Base-by-base conservation (phyloP, 1,140 invertebrate genomes). In the Ceratina australensis region DNA sequence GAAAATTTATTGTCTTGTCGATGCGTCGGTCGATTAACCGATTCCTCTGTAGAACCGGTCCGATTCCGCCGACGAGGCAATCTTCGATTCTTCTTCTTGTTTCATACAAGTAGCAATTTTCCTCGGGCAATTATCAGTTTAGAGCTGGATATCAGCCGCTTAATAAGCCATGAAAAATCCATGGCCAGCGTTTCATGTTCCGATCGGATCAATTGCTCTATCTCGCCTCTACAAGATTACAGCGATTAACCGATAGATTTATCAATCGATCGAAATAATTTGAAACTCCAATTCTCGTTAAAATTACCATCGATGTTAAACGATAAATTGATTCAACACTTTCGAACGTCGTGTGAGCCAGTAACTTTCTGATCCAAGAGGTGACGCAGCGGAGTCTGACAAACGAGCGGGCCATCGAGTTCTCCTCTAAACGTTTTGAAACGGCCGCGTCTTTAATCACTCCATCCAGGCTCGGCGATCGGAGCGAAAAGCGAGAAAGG, bases 1-100 rank as follows among this genome's bases (percentile, higher is more conserved):
- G 72, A 72, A 72, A 83, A 83, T 72, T 76, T 82, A 83, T 82
- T 77, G 81, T 69, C 67, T 60, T 56, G 72, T 71, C 73, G 72
- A 73, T 52, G 1, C 56, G 18, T 8, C 69, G 42, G 61, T 57
- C 52, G 73, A 86, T 86, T 78, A 72, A 74, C 66, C 63, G 66
- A 80, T 66, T 71, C 78, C 66, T 54, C 18, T 12, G 33, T 52
- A 67, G 59, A 82, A 83, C 81, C 81, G 81, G 81, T 83, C 81
- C 50, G 80, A 78, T 78, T 78, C 80, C 54, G 52, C 33, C 50
- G 13, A 13, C 49, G 50, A 64, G 47, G 54, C 72, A 65, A 72
- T 63, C 59, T 33, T 52, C 59, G 12, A 15, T 13, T 59, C 63
- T 52, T 63, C 71, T 42, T 60, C 64, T 68, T 28, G 42, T 59